These are phyloP conservation scores for Aphelocoma coerulescens DNA, from an alignment of 2,113 vertebrate genomes.

Conservation along the genomic window DNA sequence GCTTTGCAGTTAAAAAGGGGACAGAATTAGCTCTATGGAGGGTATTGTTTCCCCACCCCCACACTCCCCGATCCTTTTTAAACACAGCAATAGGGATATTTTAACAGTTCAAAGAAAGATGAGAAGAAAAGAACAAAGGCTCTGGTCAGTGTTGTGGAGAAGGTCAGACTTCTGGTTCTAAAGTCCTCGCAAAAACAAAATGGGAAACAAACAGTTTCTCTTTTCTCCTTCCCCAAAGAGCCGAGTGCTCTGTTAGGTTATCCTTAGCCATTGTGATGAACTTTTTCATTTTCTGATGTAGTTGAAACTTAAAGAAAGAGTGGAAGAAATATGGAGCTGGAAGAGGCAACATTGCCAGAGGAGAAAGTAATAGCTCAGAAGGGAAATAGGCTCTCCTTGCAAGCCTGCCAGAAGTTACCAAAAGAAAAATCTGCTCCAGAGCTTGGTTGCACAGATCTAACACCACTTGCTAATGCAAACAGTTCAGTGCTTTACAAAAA, in stretches of 20 bases:
- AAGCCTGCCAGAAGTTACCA: not conserved
- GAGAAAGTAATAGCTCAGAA: not conserved
- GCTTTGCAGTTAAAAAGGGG: not conserved
- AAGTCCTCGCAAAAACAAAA: not conserved
- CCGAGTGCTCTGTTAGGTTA: not conserved
- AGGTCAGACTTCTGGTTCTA: not conserved
- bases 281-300: not conserved
- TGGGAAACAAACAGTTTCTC: not conserved
- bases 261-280: not conserved
- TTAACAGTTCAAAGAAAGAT: not conserved
- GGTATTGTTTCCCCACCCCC: not conserved
- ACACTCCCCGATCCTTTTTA: not conserved
- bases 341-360: not conserved
- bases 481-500: not conserved
- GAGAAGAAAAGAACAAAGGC: not conserved
- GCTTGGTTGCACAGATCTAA: not conserved
- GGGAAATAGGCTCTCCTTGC: not conserved
- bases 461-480: not conserved
- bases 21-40: not conserved
- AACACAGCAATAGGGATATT: not conserved
- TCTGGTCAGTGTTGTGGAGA: not conserved
- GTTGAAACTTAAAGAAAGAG: not conserved
- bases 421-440: not conserved
- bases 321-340: conserved; percentile 3
- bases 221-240: not conserved